These are phyloP conservation scores for Molossus alvarezi DNA, from an alignment of 2,797 vertebrate genomes.

Conservation along the genomic window DNA sequence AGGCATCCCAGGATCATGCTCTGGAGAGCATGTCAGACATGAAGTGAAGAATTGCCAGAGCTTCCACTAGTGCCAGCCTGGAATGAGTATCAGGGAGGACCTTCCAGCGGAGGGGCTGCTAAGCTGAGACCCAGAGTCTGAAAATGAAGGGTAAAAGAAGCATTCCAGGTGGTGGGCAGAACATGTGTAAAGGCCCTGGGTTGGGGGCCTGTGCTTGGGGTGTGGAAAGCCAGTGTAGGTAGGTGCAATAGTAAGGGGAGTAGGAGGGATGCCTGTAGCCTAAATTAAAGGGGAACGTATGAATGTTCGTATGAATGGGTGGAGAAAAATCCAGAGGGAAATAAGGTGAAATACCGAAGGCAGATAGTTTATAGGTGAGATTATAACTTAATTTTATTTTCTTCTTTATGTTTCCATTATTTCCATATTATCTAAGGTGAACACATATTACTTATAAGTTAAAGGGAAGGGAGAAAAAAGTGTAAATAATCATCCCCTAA, in stretches of 20 bases:
- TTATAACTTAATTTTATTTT: constrained; percentile 47
- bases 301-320: neutral
- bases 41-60: neutral
- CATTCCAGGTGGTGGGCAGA: neutral
- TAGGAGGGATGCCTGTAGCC: neutral
- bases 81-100: neutral
- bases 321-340: neutral
- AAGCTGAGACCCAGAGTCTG: neutral
- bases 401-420: neutral
- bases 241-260: neutral
- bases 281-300: neutral
- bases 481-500: neutral
- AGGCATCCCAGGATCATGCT: neutral
- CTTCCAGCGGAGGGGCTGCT: neutral
- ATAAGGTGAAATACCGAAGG: neutral
- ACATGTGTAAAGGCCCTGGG: constrained; percentile 9
- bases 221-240: neutral
- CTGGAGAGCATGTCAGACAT: neutral
- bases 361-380: neutral
- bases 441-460: neutral
- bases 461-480: neutral
- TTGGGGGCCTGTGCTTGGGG: neutral
- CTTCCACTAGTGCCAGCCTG: neutral
- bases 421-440: neutral
- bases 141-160: neutral